Conservation (phyloP, 1,140 invertebrate genomes). For the Drosophila bipectinata region DNA sequence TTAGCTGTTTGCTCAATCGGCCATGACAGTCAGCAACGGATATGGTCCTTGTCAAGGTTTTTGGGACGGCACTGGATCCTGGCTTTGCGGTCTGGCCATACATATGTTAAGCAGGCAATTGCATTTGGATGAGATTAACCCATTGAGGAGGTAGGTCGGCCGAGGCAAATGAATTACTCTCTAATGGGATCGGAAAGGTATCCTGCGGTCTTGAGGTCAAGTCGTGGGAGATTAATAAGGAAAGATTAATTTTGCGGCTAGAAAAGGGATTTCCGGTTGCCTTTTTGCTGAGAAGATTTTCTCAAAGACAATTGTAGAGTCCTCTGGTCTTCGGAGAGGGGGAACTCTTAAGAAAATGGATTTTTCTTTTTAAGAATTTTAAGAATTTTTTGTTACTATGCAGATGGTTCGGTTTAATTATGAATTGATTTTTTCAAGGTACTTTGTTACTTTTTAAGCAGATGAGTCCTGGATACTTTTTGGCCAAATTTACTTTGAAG, state of each 20-base stretch:
- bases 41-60: slow-evolving; percentile 50
- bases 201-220: slow-evolving; percentile 38
- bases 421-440: too few species aligned
- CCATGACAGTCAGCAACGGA: slow-evolving; percentile 49
- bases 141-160: slow-evolving; percentile 38
- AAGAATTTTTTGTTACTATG: background rate
- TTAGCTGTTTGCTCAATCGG: slow-evolving; percentile 68
- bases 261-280: slow-evolving; percentile 26
- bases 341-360: background rate
- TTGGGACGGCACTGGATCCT: slow-evolving; percentile 6
- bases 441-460: too few species aligned
- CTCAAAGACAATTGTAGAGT: background rate
- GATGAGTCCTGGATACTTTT: too few species aligned
- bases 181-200: slow-evolving; percentile 45
- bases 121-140: slow-evolving; percentile 47
- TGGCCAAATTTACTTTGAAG: too few species aligned
- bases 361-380: background rate
- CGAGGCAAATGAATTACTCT: slow-evolving; percentile 31
- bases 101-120: slow-evolving; percentile 55
- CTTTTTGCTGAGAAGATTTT: background rate
- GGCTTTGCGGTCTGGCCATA: slow-evolving; percentile 24
- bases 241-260: background rate
- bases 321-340: background rate
- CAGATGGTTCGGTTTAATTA: background rate
- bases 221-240: slow-evolving; percentile 28